Evolutionary conservation across 2,113 vertebrate species (phyloP), one percentile per base, ranked within the genome.

Genomic region (Ammodytes dubius): DNA sequence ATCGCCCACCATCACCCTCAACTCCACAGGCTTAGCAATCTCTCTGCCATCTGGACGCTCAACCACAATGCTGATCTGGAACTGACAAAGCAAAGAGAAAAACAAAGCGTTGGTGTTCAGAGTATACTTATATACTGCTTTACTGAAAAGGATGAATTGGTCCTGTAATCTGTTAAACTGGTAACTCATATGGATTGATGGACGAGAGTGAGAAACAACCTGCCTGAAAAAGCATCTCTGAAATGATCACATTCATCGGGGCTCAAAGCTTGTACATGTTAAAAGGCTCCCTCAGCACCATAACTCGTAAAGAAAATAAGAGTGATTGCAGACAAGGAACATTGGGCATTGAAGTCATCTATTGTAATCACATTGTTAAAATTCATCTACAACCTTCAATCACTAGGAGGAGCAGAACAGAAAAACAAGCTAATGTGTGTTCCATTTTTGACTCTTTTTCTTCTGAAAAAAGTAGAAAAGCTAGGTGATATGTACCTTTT

Each of bases 1-100:
- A 15, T 95, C 95, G 2, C 88, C 91, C 72, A 94, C 95, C 86
- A 80, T 94, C 78, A 95, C 92, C 71, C 92, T 89, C 82, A 95
- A 49, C 68, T 79, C 87, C 37, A 95, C 91, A 11, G 95, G 92
- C 54, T 96, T 94, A 42, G 88, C 93, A 27, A 92, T 94, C 74
- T 88, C 93, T 70, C 93, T 85, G 37, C 94, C 94, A 17, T 94
- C 92, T 10, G 91, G 92, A 70, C 93, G 95, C 85, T 94, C 90
- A 27, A 94, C 93, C 73, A 93, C 92, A 65, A 94, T 92, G 58
- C 78, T 72, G 87, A 96, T 93, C 54, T 92, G 89, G 52, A 94
- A 95, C 93, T 95, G 86, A 47, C 19, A 53, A 76, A 9, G 47
- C 49, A 84, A 70, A 83, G 37, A 74, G 3, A 46, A 7, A 66